Evolutionary conservation across 2,888 invertebrate genomes (phyloP).

Genomic region (Thysanoteuthis rhombus): DNA sequence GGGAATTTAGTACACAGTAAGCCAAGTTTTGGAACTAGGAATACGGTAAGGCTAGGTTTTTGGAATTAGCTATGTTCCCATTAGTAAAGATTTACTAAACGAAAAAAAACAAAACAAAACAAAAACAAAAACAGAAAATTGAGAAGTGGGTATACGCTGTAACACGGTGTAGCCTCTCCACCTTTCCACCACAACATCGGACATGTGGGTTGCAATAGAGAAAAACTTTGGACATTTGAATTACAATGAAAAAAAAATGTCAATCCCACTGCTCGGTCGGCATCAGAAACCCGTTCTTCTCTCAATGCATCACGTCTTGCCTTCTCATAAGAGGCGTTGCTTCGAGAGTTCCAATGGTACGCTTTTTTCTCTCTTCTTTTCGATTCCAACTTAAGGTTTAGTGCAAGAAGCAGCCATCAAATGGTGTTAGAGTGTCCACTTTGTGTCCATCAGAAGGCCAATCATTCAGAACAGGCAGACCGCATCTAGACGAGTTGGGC

Average conservation of each 20-base stretch:
- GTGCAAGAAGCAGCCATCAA: background rate
- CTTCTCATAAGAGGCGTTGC: background rate
- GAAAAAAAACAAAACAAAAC: too few species aligned
- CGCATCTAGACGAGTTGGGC: background rate
- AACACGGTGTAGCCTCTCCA: too few species aligned
- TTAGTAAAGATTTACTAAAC: too few species aligned
- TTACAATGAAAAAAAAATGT: background rate
- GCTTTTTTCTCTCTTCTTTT: background rate
- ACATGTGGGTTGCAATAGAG: too few species aligned
- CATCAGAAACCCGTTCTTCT: background rate
- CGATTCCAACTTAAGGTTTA: background rate
- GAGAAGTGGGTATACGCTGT: too few species aligned
- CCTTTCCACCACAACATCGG: too few species aligned
- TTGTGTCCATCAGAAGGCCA: background rate
- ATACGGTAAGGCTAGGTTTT: too few species aligned
- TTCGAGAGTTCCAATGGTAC: background rate
- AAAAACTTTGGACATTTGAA: too few species aligned
- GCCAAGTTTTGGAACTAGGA: too few species aligned
- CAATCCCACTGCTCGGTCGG: background rate
- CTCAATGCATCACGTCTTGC: background rate
- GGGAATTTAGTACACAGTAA: too few species aligned
- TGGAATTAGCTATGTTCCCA: too few species aligned
- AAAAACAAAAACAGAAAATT: too few species aligned
- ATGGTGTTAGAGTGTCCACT: background rate
- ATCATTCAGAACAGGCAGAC: background rate